These are phyloP conservation scores for Dione vanillae DNA, from an alignment of 2,888 invertebrate species.

Conservation along the genomic window DNA sequence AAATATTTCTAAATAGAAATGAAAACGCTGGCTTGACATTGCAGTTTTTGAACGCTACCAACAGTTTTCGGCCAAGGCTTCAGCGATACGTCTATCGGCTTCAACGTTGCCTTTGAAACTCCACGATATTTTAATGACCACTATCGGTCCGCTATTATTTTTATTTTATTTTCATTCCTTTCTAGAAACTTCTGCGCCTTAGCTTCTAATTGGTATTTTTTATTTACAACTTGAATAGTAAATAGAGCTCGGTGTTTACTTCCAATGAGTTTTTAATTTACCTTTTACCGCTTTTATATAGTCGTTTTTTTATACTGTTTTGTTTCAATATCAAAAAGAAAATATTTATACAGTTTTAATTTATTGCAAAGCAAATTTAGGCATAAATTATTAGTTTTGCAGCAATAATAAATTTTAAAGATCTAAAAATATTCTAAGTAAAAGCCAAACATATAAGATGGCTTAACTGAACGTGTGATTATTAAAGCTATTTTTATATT, in stretches of 20 bases:
- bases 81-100: conserved; percentile 40
- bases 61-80: conserved; percentile 32
- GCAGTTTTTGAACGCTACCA: conserved; percentile 32
- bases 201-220: conserved; percentile 56
- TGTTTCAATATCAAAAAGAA: background rate
- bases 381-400: too few species aligned
- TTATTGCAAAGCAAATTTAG: background rate
- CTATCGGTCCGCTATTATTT: conserved; percentile 72
- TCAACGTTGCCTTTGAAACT: conserved; percentile 65
- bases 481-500: too few species aligned
- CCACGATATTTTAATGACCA: conserved; percentile 83
- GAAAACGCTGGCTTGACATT: conserved; percentile 36
- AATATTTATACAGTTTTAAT: background rate
- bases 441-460: too few species aligned
- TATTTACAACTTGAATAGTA: conserved; percentile 66
- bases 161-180: conserved; percentile 51
- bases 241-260: conserved; percentile 54
- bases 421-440: too few species aligned
- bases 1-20: conserved; percentile 28
- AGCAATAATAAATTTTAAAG: too few species aligned
- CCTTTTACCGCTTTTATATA: conserved; percentile 42
- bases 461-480: too few species aligned
- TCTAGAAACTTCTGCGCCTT: conserved; percentile 51
- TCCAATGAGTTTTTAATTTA: conserved; percentile 51
- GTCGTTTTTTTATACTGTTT: conserved; percentile 21